phyloP scores from a whole-genome alignment of 2,797 vertebrate genomes.

The Valencia hispanica region DNA sequence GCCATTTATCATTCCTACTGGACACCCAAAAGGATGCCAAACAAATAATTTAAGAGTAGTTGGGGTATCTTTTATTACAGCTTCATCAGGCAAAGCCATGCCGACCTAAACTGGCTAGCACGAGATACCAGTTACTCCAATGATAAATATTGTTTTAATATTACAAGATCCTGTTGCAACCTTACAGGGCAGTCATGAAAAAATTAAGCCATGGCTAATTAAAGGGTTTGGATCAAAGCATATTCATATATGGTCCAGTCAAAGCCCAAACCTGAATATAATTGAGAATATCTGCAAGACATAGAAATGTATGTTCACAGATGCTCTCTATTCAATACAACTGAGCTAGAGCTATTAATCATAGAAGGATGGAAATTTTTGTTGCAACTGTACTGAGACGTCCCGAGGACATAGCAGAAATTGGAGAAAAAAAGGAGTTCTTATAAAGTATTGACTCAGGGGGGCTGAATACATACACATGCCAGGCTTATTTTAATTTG shows the following conservation, averaged over 20 bases:
- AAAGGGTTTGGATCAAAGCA: background rate
- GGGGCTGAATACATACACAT: background rate
- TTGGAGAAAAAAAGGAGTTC: too few relatives aligned
- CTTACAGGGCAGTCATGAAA: too few relatives aligned
- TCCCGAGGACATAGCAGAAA: too few relatives aligned
- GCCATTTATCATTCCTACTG: background rate
- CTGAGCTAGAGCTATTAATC: background rate
- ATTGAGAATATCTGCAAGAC: background rate
- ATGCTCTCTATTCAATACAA: background rate
- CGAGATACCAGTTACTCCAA: background rate
- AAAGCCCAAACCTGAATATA: background rate
- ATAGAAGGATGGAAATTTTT: background rate
- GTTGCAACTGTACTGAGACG: background rate
- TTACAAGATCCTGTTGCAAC: background rate
- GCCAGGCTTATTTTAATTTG: background rate
- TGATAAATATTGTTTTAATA: too few relatives aligned
- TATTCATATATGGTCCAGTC: background rate
- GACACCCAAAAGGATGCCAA: background rate
- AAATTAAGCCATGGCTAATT: too few relatives aligned
- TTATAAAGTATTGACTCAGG: too few relatives aligned
- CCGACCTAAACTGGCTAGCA: background rate
- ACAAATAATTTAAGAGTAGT: background rate
- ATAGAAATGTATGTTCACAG: background rate
- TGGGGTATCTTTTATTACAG: background rate
- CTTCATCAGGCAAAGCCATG: background rate